phyloP scores from a whole-genome alignment of 1,140 invertebrate genomes.

The Drosophila albomicans region DNA sequence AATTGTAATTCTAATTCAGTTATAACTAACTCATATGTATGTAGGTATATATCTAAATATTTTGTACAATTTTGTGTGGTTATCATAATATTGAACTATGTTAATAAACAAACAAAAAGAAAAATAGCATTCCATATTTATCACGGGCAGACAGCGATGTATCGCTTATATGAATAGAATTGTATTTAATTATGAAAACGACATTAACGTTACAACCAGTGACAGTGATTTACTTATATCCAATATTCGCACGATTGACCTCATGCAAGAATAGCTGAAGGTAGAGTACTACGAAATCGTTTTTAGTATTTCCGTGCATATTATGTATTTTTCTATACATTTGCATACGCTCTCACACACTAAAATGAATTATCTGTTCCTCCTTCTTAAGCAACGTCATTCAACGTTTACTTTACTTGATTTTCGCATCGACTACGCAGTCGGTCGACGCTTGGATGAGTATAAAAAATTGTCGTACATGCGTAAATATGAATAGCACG shows the following conservation, averaged over 20 bases:
- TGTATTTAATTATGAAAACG: neutral
- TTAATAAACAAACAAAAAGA: neutral
- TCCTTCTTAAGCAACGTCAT: neutral
- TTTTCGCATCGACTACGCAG: neutral
- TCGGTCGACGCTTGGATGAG: neutral
- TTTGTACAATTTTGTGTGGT: no score
- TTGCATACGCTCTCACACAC: neutral
- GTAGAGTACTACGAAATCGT: neutral
- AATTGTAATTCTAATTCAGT: no score
- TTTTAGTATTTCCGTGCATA: neutral
- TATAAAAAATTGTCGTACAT: slow-evolving; percentile 26
- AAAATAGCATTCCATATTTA: neutral
- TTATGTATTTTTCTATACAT: neutral
- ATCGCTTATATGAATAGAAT: neutral
- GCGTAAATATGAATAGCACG: slow-evolving; percentile 37
- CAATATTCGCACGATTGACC: slow-evolving; percentile 39
- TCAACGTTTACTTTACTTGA: slow-evolving; percentile 10
- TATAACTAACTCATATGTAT: neutral
- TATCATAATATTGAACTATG: no score
- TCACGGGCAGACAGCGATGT: neutral
- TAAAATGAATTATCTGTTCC: neutral
- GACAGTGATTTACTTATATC: slow-evolving; percentile 17
- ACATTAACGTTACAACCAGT: neutral
- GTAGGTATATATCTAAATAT: no score
- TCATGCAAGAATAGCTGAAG: neutral